Evolutionary conservation across 2,888 invertebrate genomes (phyloP).

Genomic region (Ectropis crepuscularia): DNA sequence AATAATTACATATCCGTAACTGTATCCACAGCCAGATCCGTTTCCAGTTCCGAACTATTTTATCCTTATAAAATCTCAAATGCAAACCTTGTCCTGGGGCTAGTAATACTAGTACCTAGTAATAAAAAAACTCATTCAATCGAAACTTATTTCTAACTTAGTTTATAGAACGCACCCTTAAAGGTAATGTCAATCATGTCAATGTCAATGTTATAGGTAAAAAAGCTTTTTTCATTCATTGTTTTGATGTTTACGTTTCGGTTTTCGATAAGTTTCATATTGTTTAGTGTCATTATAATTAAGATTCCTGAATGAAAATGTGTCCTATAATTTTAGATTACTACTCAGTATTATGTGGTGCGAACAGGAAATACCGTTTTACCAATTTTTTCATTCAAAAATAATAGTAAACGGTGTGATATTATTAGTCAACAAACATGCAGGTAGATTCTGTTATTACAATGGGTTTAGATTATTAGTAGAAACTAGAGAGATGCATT

Average conservation of each 20-base stretch:
- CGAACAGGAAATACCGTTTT: not conserved
- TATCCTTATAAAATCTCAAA: too few species aligned
- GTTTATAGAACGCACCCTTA: too few species aligned
- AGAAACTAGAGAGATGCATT: too few species aligned
- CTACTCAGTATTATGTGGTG: not conserved
- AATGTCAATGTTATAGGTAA: not conserved
- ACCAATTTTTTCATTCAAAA: not conserved
- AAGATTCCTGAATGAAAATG: conserved; percentile 8
- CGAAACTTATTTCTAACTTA: too few species aligned
- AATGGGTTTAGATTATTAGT: too few species aligned
- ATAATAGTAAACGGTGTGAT: not conserved
- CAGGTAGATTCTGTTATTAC: conserved; percentile 33
- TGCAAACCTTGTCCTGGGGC: too few species aligned
- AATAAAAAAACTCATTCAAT: too few species aligned
- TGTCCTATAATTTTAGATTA: not conserved
- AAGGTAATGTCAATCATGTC: not conserved
- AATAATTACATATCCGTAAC: too few species aligned
- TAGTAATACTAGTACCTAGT: too few species aligned
- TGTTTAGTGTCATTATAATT: not conserved
- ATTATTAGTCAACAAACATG: conserved; percentile 27
- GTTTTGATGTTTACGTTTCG: not conserved
- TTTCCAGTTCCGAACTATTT: too few species aligned
- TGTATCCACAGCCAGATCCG: too few species aligned
- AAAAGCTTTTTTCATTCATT: conserved; percentile 1
- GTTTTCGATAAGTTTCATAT: not conserved